A percentile compares a stretch with the other conserved stretches of the same genome.
Evolutionary conservation across 2,888 invertebrate genomes (phyloP).

Genomic region (Hartigia nigra): DNA sequence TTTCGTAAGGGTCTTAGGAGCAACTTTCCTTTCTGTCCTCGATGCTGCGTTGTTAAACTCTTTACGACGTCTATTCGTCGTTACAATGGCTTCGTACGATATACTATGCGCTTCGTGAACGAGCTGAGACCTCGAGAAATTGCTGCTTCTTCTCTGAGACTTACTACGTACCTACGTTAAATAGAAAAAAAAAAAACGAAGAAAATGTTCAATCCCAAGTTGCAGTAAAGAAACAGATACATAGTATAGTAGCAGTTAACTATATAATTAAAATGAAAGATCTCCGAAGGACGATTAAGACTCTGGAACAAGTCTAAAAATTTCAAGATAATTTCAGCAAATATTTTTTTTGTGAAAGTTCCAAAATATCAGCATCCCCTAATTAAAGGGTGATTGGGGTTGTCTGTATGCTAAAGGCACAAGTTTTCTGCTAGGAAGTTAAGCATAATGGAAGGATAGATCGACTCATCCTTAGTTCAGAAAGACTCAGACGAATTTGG

Average conservation of each 20-base stretch:
- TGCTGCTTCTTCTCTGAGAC: background rate
- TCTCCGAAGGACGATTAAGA: background rate
- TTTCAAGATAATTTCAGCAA: background rate
- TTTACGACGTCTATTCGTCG: slow-evolving; percentile 62
- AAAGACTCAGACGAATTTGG: slow-evolving; percentile 43
- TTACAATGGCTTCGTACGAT: slow-evolving; percentile 33
- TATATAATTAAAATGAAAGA: background rate
- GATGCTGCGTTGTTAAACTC: slow-evolving; percentile 57
- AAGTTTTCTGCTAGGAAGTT: slow-evolving; percentile 29
- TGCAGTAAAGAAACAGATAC: background rate
- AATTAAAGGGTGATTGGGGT: background rate
- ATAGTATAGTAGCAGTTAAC: background rate
- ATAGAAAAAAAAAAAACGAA: no score
- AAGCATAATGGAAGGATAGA: slow-evolving; percentile 43
- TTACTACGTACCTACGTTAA: background rate
- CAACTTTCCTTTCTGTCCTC: slow-evolving; percentile 50
- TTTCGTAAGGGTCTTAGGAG: slow-evolving; percentile 42
- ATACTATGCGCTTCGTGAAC: background rate
- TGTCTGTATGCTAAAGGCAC: background rate
- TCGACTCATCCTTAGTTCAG: slow-evolving; percentile 40
- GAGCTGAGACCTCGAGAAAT: background rate
- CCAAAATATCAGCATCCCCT: background rate
- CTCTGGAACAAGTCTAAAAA: background rate
- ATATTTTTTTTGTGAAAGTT: background rate
- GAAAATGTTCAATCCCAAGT: background rate